Evolutionary conservation across 2,113 vertebrate species (phyloP), one percentile per base, ranked within the genome.

Genomic region (Crocuta crocuta): DNA sequence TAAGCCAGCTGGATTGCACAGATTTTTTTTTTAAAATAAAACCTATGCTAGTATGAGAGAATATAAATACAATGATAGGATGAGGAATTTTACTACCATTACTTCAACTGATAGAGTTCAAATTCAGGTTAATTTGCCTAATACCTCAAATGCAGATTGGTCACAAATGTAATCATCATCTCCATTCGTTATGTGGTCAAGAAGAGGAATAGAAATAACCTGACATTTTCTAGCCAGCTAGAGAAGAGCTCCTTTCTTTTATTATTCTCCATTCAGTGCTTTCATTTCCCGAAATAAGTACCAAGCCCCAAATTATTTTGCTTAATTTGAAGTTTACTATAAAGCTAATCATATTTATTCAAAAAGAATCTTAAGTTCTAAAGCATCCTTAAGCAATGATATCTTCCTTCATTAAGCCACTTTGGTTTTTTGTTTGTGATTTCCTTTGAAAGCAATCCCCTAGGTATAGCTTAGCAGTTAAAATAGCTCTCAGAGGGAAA

Each of bases 101-200:
- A 94, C 81, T 89, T 94, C 13, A 2, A 76, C 63, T 55, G 48
- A 95, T 65, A 50, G 89, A 93, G 86, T 91, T 98, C 74, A 94
- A 63, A 80, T 91, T 83, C 1, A 1, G 96, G 78, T 95, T 95
- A 91, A 94, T 89, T 91, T 81, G 24, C 39, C 82, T 91, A 93
- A 83, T 91, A 50, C 16, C 28, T 89, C 73, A 93, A 78, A 95
- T 45, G 31, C 48, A 91, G 86, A 94, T 63, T n/a, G 19, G 68
- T 45, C 80, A 61, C 26, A 66, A 21, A 35, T 74, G 5, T 78
- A 74, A 89, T 83, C 58, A 79, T 16, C 39, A 28, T 53, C 50
- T 95, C 55, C 31, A 11, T 93, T 86, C 86, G 53, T 61, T 11
- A 65, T 1, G 2, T 86, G 17, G 23, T 92, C 45, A 82, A 97